Conservation (phyloP, 2,113 vertebrate species). For the Diadophis punctatus region DNA sequence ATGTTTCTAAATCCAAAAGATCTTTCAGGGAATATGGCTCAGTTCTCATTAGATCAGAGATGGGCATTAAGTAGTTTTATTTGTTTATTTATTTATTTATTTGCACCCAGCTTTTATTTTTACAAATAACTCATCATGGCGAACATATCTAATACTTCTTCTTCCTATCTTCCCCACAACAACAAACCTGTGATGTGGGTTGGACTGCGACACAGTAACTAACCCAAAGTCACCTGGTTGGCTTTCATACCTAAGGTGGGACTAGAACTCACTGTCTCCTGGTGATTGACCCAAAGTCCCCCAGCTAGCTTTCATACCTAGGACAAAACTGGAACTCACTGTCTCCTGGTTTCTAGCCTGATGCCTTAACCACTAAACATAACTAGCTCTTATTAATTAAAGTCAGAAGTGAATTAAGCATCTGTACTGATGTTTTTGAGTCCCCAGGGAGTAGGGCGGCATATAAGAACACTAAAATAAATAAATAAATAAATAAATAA, state of each 20-base stretch:
- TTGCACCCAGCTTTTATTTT: neutral
- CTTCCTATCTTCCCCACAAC: neutral
- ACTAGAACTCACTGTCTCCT: neutral
- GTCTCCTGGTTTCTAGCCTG: neutral
- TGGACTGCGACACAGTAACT: neutral
- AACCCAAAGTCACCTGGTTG: too few species aligned
- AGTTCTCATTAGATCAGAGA: neutral
- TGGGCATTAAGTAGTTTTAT: neutral
- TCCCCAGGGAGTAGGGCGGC: too few species aligned
- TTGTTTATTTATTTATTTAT: too few species aligned
- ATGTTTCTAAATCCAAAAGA: neutral
- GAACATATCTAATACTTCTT: neutral
- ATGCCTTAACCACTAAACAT: neutral
- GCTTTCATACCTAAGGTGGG: neutral
- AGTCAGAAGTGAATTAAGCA: neutral
- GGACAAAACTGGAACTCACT: neutral
- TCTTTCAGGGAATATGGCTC: neutral
- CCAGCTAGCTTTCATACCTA: neutral
- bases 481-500: too few species aligned
- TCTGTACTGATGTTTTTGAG: neutral
- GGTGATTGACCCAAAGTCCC: neutral
- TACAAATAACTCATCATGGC: neutral
- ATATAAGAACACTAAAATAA: too few species aligned
- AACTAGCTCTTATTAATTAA: neutral
- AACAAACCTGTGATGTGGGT: neutral